Conservation (phyloP, 2,113 vertebrate species). For the Nestor notabilis region DNA sequence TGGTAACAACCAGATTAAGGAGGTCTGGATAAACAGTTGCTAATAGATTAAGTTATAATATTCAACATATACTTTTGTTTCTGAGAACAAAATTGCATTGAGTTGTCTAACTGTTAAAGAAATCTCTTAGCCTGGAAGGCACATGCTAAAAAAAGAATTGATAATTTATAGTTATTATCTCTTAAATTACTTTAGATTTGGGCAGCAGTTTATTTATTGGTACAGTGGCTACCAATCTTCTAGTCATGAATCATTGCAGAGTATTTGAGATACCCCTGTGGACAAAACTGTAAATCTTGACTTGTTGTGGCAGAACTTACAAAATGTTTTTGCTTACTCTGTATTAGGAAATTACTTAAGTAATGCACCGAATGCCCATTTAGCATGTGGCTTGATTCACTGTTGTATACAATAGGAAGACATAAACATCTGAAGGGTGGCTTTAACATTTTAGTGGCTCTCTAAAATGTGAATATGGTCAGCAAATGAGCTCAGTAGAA, state of each 20-base stretch:
- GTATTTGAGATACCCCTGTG: slow-evolving; percentile 2
- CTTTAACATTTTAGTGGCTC: background rate
- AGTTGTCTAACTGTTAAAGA: background rate
- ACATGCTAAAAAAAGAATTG: slow-evolving; percentile 13
- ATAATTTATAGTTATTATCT: slow-evolving; percentile 11
- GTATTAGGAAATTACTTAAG: slow-evolving; percentile 15
- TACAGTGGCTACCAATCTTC: background rate
- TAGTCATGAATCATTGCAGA: background rate
- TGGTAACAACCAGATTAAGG: slow-evolving; percentile 40
- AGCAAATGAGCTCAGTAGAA: background rate
- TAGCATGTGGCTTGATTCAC: background rate
- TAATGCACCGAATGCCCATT: background rate
- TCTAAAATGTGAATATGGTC: background rate
- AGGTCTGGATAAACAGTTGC: slow-evolving; percentile 19
- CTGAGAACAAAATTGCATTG: background rate
- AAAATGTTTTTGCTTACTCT: background rate
- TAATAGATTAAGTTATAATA: slow-evolving; percentile 7
- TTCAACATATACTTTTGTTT: background rate
- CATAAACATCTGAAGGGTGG: background rate
- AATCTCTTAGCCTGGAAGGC: slow-evolving; percentile 34
- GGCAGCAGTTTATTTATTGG: background rate
- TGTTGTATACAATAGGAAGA: background rate
- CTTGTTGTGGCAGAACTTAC: slow-evolving; percentile 12
- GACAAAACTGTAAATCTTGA: slow-evolving; percentile 23
- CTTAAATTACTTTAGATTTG: background rate